Conservation (phyloP, 2,888 invertebrate genomes). For the Apotomis capreana region DNA sequence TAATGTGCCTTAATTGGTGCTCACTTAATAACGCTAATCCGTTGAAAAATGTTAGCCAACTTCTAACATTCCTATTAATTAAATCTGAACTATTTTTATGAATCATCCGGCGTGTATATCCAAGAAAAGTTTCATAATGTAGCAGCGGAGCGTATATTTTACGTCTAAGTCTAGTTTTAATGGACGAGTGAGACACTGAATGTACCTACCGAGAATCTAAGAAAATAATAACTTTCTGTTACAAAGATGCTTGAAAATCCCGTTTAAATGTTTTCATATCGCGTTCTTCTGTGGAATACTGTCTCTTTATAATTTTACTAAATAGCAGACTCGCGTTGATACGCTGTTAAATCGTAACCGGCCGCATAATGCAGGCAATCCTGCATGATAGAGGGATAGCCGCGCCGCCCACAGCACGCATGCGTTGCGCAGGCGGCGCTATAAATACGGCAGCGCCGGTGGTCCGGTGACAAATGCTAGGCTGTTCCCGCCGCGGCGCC, state of each 20-base stretch:
- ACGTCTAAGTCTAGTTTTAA: neutral
- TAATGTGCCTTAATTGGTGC: neutral
- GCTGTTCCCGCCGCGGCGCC: slow-evolving; percentile 72
- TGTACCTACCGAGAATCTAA: no score
- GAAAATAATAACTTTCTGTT: no score
- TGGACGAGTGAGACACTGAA: no score
- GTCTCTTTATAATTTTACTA: neutral
- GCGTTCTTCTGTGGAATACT: neutral
- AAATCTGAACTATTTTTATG: neutral
- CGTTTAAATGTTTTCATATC: neutral
- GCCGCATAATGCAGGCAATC: slow-evolving; percentile 38
- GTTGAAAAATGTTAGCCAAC: neutral
- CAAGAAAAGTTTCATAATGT: neutral
- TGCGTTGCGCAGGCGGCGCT: slow-evolving; percentile 70
- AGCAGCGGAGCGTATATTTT: neutral
- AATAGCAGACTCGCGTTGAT: slow-evolving; percentile 41
- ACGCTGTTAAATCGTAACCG: slow-evolving; percentile 46
- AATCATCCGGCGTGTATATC: neutral
- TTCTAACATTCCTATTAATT: neutral
- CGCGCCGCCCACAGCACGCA: slow-evolving; percentile 70
- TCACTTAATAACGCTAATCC: neutral
- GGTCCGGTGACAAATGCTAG: slow-evolving; percentile 82
- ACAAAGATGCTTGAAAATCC: no score
- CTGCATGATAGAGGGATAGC: slow-evolving; percentile 41
- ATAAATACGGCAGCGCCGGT: slow-evolving; percentile 81